Base-by-base conservation (phyloP, 2,888 invertebrate species). In the Mythimna vitellina region DNA sequence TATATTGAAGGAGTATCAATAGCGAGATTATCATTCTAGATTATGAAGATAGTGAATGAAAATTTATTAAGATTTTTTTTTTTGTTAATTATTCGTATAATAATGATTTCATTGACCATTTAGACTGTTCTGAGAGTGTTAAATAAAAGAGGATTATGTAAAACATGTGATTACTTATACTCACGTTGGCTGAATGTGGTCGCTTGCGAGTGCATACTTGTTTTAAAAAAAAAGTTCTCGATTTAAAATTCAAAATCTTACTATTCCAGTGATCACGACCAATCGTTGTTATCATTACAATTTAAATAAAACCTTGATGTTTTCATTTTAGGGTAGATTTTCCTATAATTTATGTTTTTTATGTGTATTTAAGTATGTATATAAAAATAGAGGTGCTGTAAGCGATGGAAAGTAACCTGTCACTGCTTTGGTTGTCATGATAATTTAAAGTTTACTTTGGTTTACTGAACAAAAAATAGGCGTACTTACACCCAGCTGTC, bases 191-290 rank as follows among this genome's bases (percentile, higher is more conserved):
- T 71, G 76, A 74, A 82, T 75, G 70, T 63, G 70, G 79, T 76
- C 66, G 65, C 62, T 76, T 63, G 56, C 76, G 60, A 75, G 70
- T 74, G 72, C 68, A 81, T 84, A 73, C 74, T 64, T 68, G 73
- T 78, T 75, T 68, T 78, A 86, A 78, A 83, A 78, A 83, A 83
- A 78, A 80, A 81, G 80, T 84, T 85, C 85, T 83, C 73, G 76
- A 88, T 88, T 89, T 89, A 84, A 90, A 89, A 87, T 90, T 89
- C 85, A 87, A 89, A 90, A 88, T 87, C 76, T 85, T 82, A 83
- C 84, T 81, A 83, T 87, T 86, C 83, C 86, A 88, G 77, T 78
- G 88, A 87, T 88, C 88, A 86, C 83, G 73, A 83, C 73, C 61
- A 65, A 65, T 73, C 70, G 71, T 67, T 65, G 60, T 80, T 76